These are phyloP conservation scores for Numenius arquata DNA, from an alignment of 2,113 vertebrate species.

Conservation along the genomic window DNA sequence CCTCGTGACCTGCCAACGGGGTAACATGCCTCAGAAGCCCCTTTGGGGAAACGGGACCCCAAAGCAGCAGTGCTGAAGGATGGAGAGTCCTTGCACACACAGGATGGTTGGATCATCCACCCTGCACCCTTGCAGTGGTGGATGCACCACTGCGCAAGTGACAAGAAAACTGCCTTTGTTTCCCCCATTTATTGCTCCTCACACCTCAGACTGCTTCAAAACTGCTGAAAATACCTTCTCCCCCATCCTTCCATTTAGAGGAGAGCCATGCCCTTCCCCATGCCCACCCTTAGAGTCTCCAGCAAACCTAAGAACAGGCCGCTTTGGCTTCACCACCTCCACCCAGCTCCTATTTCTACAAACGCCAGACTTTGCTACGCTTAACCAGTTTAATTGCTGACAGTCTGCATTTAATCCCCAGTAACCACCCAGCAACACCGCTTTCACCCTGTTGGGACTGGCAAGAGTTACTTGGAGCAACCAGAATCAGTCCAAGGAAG, in stretches of 20 bases:
- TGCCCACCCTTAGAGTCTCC: too few species aligned
- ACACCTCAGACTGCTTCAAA: background rate
- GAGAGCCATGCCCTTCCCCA: background rate
- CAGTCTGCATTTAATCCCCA: background rate
- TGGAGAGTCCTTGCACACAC: too few species aligned
- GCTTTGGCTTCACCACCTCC: background rate
- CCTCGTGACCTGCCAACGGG: too few species aligned
- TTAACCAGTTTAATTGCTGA: background rate
- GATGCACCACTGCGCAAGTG: too few species aligned
- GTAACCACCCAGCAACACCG: background rate
- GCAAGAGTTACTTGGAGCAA: background rate
- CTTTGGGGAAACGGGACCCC: background rate
- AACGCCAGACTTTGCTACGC: background rate
- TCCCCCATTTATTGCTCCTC: background rate
- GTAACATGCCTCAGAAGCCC: background rate
- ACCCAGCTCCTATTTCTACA: background rate
- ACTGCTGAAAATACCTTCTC: background rate
- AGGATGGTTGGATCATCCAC: too few species aligned
- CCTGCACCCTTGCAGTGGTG: background rate
- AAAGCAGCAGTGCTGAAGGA: background rate
- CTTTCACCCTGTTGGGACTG: background rate
- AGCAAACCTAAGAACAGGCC: background rate
- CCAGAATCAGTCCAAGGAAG: background rate
- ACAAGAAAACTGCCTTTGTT: background rate
- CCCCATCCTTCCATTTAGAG: background rate